Conservation (phyloP, 2,797 vertebrate species). For the Odontamblyopus rebecca region DNA sequence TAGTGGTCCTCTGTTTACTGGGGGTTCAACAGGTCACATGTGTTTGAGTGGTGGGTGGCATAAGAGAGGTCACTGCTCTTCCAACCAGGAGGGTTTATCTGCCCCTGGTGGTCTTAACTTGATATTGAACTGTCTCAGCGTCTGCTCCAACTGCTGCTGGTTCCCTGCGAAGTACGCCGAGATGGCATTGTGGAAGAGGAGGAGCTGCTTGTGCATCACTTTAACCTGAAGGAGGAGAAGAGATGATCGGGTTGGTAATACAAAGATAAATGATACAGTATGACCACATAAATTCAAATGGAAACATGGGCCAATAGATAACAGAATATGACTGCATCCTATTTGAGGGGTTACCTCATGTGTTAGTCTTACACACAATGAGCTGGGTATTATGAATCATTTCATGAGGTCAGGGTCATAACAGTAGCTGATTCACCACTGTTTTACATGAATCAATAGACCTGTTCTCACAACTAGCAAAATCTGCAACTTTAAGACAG, state of each 20-base stretch:
- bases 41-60: conserved; percentile 34
- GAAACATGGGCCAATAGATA: no score
- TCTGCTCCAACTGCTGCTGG: conserved; percentile 96
- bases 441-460: not conserved
- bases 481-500: not conserved
- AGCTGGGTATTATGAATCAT: no score
- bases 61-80: conserved; percentile 86
- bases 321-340: no score
- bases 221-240: conserved; percentile 82
- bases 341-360: no score
- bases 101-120: conserved; percentile 87
- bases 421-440: not conserved
- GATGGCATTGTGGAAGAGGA: conserved; percentile 97
- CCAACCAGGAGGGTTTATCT: conserved; percentile 96
- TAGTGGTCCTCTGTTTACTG: conserved; percentile 58
- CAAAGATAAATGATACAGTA: not conserved
- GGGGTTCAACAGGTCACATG: conserved; percentile 55
- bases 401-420: no score
- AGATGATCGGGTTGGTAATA: not conserved
- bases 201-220: conserved; percentile 98
- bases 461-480: not conserved
- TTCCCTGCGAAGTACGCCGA: conserved; percentile 97
- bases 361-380: no score
- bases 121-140: conserved; percentile 95
- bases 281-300: not conserved